Percentiles rank a stretch among this genome's conserved stretches.
Evolutionary conservation across 2,797 vertebrate genomes (phyloP).

Genomic region (Tiaroga cobitis): DNA sequence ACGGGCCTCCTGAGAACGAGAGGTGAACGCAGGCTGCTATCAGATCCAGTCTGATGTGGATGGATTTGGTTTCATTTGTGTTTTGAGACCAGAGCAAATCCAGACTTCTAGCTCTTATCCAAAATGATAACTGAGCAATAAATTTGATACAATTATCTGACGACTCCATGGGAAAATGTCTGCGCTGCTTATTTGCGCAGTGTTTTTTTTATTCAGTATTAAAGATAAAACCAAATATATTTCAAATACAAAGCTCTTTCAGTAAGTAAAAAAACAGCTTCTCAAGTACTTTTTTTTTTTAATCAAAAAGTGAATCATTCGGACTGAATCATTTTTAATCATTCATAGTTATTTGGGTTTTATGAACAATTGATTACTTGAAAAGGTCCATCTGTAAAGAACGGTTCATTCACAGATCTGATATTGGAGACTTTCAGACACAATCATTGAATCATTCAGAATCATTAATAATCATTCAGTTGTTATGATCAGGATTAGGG

Average conservation of each 20-base stretch:
- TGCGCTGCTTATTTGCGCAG: neutral
- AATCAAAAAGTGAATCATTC: neutral
- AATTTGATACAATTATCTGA: neutral
- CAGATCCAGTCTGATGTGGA: constrained; percentile 34
- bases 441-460: neutral
- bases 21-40: constrained; percentile 24
- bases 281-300: neutral
- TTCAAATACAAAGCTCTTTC: neutral
- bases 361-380: neutral
- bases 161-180: neutral
- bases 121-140: constrained; percentile 18
- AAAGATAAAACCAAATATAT: constrained; percentile 2
- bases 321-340: neutral
- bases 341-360: neutral
- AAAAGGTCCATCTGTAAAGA: neutral
- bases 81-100: constrained; percentile 46
- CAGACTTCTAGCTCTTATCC: constrained; percentile 13
- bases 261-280: neutral
- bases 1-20: neutral
- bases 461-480: neutral
- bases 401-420: neutral
- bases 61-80: constrained; percentile 43
- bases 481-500: neutral
- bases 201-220: neutral
- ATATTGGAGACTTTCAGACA: neutral